These are phyloP conservation scores for Eudasyphora cyanicolor DNA, from an alignment of 2,888 invertebrate genomes.

Conservation along the genomic window DNA sequence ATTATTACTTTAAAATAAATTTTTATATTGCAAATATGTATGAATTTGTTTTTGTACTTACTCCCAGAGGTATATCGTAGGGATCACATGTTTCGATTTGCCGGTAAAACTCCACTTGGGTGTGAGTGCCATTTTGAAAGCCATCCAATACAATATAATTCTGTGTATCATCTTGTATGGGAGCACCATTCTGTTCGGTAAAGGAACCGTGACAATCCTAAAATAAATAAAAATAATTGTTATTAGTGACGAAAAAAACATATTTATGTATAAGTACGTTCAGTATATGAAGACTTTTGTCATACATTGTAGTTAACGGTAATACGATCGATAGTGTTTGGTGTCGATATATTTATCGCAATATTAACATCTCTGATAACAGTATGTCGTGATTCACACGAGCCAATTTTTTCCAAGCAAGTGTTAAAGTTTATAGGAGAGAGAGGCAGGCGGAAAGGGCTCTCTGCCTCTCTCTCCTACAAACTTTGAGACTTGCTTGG, in stretches of 20 bases:
- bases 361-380: too few relatives aligned
- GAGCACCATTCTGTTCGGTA: constrained; percentile 83
- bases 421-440: too few relatives aligned
- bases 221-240: constrained; percentile 71
- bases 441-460: too few relatives aligned
- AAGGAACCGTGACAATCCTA: constrained; percentile 90
- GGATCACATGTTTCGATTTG: constrained; percentile 92
- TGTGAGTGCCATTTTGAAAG: constrained; percentile 91
- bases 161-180: constrained; percentile 89
- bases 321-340: too few relatives aligned
- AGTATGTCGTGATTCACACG: too few relatives aligned
- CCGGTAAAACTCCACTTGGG: constrained; percentile 89
- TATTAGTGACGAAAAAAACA: neutral
- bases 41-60: constrained; percentile 78
- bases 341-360: too few relatives aligned
- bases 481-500: too few relatives aligned
- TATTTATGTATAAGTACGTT: neutral
- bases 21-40: neutral
- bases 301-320: neutral
- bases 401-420: too few relatives aligned
- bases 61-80: constrained; percentile 85
- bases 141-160: constrained; percentile 89
- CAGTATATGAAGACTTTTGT: neutral
- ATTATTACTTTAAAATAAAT: constrained; percentile 14
- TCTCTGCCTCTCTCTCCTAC: too few relatives aligned